Evolutionary conservation across 2,797 vertebrate species (phyloP).

Genomic region (Hypotaenidia okinawae): DNA sequence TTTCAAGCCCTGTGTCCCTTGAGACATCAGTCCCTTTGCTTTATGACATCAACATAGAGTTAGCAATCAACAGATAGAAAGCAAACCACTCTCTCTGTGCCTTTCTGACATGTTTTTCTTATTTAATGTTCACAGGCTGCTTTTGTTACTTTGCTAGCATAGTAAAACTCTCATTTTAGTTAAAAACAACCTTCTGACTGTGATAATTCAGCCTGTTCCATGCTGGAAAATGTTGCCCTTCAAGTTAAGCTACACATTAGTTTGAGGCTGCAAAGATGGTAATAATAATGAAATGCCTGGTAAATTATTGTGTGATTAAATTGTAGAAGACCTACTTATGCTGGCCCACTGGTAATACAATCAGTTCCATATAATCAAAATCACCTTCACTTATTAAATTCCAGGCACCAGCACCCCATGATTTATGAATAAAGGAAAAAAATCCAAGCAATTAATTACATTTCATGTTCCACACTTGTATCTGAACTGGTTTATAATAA

Average conservation of each 20-base stretch:
- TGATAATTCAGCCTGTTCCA: background rate
- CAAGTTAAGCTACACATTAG: background rate
- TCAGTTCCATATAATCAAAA: background rate
- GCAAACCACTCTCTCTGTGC: background rate
- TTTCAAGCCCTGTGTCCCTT: background rate
- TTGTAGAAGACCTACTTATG: background rate
- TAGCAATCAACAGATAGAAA: background rate
- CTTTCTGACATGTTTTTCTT: background rate
- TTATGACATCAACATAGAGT: background rate
- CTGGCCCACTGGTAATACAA: background rate
- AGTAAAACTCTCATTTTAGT: background rate
- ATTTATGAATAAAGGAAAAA: background rate
- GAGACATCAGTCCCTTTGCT: background rate
- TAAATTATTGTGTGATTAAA: slow-evolving; percentile 5
- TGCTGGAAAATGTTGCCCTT: background rate
- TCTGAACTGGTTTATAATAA: background rate
- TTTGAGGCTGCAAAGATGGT: background rate
- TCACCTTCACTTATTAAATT: slow-evolving; percentile 3
- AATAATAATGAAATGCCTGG: background rate
- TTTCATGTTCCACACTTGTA: background rate
- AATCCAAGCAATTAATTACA: background rate
- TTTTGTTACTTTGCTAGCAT: background rate
- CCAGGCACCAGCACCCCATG: background rate
- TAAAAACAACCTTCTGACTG: background rate
- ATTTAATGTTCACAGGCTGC: background rate